Evolutionary conservation across 2,888 invertebrate species (phyloP), one percentile per base, ranked within the genome.

Genomic region (Macrosiphum euphorbiae): DNA sequence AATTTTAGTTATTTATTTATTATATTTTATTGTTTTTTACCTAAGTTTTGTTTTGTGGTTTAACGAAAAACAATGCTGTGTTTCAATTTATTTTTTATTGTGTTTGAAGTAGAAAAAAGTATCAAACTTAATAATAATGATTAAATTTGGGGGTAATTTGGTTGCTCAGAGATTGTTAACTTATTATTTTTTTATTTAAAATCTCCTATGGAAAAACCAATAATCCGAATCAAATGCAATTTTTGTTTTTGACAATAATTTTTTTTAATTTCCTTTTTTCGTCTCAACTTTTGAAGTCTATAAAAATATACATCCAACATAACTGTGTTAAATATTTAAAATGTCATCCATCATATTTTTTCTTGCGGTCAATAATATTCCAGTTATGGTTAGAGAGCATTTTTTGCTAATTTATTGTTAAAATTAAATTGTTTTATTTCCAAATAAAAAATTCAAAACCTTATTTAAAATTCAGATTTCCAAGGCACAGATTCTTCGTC

Each of bases 141-240:
- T 44, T 47, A 13, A 47, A 58, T 47, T 47, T 58, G 13, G 5
- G 86, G n/a, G 24, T 86, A 86, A 26, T 26, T 90, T 35, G 24
- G 24, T 86, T 91, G 58, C 61, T 87, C 61, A 61, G 58, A 92
- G 61, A 61, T 52, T 61, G 47, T 58, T 61, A 86, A 61, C n/a
- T 20, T 58, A 58, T 91, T 58, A 58, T 44, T 85, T 86, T 84
- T 78, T 58, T 41, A 35, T 44, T 91, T 35, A 91, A 58, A 84
- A 55, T 61, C n/a, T 61, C 61, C 58, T 58, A 91, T n/a, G 47
- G 35, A 86, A 86, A 61, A 86, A 35, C 61, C 47, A 13, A 47
- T 26, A 35, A 47, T 86, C 52, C 84, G 41, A 44, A 91, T 55
- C 26, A 26, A 26, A 52, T 50, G 13, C 20, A 20, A 88, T 35